phyloP scores from a whole-genome alignment of 2,888 invertebrate species.

The Linnaemya vulpina region DNA sequence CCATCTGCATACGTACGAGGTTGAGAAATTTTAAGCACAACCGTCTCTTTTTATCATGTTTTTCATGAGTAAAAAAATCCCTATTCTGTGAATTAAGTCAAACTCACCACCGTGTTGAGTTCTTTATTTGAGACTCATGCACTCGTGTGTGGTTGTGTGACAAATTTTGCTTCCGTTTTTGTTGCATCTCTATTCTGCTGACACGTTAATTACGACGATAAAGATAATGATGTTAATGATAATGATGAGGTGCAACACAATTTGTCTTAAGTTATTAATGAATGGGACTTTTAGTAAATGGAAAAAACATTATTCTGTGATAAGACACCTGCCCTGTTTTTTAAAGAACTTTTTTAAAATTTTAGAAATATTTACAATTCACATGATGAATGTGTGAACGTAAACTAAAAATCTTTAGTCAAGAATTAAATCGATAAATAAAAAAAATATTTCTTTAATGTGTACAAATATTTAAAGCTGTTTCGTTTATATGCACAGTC shows the following conservation, averaged over 20 bases:
- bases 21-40: neutral
- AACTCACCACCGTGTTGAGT: conserved; percentile 60
- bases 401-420: neutral
- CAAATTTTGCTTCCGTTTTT: neutral
- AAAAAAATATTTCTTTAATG: too few species aligned
- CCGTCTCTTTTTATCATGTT: neutral
- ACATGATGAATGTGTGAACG: neutral
- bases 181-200: too few species aligned
- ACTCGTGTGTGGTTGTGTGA: neutral
- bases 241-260: too few species aligned
- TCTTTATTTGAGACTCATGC: neutral
- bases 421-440: too few species aligned
- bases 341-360: neutral
- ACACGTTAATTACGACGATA: too few species aligned
- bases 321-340: neutral
- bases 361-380: neutral
- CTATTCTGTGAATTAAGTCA: neutral
- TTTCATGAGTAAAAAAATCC: neutral
- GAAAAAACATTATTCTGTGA: neutral
- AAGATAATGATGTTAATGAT: too few species aligned
- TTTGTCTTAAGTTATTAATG: too few species aligned
- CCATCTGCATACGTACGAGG: neutral
- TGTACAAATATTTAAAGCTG: too few species aligned
- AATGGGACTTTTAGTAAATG: too few species aligned
- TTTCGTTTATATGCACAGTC: too few species aligned